Conservation (phyloP, 2,888 invertebrate genomes). For the Lutraria lutraria region DNA sequence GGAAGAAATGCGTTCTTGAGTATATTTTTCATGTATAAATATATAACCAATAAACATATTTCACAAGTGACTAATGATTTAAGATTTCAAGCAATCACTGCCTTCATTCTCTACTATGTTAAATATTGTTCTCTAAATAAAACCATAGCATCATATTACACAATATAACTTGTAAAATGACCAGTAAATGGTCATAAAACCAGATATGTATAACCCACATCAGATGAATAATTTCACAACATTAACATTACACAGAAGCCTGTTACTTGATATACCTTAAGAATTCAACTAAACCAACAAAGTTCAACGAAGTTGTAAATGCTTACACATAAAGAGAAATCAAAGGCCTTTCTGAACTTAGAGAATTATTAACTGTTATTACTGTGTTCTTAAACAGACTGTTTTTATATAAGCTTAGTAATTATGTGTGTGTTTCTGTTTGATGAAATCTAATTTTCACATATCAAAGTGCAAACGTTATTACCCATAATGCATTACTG, state of each 20-base stretch:
- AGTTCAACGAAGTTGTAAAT: too few relatives aligned
- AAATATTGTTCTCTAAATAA: neutral
- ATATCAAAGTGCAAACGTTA: neutral
- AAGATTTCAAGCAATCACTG: too few relatives aligned
- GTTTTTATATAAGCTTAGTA: neutral
- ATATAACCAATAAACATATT: neutral
- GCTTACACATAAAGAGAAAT: too few relatives aligned
- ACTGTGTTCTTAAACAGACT: neutral
- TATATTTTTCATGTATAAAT: neutral
- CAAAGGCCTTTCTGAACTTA: too few relatives aligned
- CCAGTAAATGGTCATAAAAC: slow-evolving; percentile 2
- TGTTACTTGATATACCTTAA: slow-evolving; percentile 7
- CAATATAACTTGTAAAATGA: neutral
- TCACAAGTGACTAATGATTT: neutral
- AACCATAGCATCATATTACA: neutral
- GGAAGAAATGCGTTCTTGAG: too few relatives aligned
- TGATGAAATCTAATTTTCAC: slow-evolving; percentile 22
- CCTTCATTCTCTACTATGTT: neutral
- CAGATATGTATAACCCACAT: neutral
- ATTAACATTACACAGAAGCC: neutral
- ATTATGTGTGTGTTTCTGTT: slow-evolving; percentile 1
- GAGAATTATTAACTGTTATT: too few relatives aligned
- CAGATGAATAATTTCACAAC: slow-evolving; percentile 16
- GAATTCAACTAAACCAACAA: neutral
- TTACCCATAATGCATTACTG: neutral